phyloP scores from a whole-genome alignment of 2,113 vertebrate species.

The Sinocyclocheilus anophthalmus region DNA sequence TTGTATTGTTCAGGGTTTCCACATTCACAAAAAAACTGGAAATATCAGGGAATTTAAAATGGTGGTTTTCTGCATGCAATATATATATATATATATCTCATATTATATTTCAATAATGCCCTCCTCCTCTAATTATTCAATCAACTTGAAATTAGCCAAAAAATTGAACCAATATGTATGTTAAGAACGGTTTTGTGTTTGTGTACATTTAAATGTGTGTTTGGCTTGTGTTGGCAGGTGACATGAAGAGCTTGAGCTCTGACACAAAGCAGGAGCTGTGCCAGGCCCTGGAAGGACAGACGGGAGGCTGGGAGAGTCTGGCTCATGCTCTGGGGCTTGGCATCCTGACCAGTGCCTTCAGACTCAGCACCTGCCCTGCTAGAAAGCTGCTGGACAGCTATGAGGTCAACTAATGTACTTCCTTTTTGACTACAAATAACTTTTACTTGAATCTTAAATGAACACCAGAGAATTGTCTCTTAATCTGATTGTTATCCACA shows the following conservation, averaged over 20 bases:
- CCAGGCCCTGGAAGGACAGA: constrained; percentile 77
- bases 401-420: constrained; percentile 77
- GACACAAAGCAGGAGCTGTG: constrained; percentile 81
- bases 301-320: constrained; percentile 86
- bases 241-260: constrained; percentile 77
- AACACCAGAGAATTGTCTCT: neutral
- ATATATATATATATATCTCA: too few relatives aligned
- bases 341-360: constrained; percentile 89
- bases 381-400: constrained; percentile 94
- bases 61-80: too few relatives aligned
- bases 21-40: too few relatives aligned
- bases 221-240: constrained; percentile 73
- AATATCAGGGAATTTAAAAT: too few relatives aligned
- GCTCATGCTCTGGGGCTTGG: constrained; percentile 87
- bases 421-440: neutral
- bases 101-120: too few relatives aligned
- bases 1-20: too few relatives aligned
- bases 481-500: too few relatives aligned
- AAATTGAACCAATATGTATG: neutral
- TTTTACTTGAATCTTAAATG: neutral
- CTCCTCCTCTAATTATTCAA: too few relatives aligned
- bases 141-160: too few relatives aligned
- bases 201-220: neutral
- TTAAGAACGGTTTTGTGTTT: neutral
- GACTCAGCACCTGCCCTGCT: constrained; percentile 83